phyloP scores from a whole-genome alignment of 2,888 invertebrate species.

The Meghimatium bilineatum region DNA sequence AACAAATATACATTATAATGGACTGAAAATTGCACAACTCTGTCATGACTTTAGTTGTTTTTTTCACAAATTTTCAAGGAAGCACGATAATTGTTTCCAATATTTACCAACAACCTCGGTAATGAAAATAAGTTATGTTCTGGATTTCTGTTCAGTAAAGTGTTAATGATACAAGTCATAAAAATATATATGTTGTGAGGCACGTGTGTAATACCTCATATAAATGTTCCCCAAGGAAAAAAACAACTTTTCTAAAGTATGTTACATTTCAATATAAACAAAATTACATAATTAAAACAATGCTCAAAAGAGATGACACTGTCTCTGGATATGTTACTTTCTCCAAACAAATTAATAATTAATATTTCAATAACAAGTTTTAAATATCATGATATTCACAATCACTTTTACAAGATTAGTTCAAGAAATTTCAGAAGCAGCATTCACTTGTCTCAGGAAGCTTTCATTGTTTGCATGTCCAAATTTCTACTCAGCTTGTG shows the following conservation, averaged over 20 bases:
- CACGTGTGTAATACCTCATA: background rate
- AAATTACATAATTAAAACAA: background rate
- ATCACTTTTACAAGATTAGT: background rate
- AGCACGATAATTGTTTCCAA: too few relatives aligned
- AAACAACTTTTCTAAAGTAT: background rate
- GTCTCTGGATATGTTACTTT: background rate
- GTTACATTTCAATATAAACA: background rate
- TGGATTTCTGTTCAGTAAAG: too few relatives aligned
- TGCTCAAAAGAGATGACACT: background rate
- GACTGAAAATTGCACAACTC: too few relatives aligned
- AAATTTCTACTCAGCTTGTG: slow-evolving; percentile 43
- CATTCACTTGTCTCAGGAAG: background rate
- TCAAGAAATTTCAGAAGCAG: background rate
- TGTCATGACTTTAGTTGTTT: too few relatives aligned
- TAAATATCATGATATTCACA: background rate
- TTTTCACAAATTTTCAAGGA: too few relatives aligned
- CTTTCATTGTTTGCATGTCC: background rate
- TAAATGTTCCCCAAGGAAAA: too few relatives aligned
- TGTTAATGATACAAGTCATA: too few relatives aligned
- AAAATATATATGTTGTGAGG: background rate
- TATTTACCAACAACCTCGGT: too few relatives aligned
- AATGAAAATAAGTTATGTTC: too few relatives aligned
- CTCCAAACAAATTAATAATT: background rate
- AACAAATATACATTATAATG: too few relatives aligned
- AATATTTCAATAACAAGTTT: background rate